Conservation (phyloP, 2,888 invertebrate genomes). For the Caenorhabditis sp. region DNA sequence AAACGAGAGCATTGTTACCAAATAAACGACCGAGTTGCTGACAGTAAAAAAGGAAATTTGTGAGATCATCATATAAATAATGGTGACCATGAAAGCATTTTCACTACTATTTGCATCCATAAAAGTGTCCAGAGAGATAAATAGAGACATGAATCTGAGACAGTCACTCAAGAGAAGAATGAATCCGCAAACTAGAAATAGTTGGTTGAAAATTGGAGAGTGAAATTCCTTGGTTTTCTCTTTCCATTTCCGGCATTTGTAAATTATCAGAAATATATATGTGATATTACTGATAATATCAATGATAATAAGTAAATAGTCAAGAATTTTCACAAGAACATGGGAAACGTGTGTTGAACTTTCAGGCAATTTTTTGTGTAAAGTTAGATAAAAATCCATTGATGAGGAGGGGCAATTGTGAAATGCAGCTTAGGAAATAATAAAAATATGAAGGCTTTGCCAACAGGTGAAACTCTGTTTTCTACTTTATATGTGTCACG, state of each 20-base stretch:
- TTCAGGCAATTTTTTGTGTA: neutral
- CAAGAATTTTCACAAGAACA: neutral
- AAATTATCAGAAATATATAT: neutral
- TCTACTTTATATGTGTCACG: neutral
- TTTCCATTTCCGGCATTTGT: constrained; percentile 13
- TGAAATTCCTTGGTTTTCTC: constrained; percentile 1
- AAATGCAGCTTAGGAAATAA: too few relatives aligned
- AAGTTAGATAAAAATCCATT: constrained; percentile 4
- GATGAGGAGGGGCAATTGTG: too few relatives aligned
- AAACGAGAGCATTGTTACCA: neutral
- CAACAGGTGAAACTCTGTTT: constrained; percentile 3
- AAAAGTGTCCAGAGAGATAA: neutral
- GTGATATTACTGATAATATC: constrained; percentile 1
- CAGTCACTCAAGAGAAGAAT: neutral
- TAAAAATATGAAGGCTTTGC: too few relatives aligned
- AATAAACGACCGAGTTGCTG: neutral
- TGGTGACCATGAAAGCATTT: neutral
- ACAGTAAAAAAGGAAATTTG: neutral
- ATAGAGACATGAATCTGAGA: too few relatives aligned
- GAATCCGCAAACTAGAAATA: neutral
- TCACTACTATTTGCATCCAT: neutral
- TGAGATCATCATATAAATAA: neutral
- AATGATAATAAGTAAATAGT: neutral
- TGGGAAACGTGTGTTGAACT: neutral
- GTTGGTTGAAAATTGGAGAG: constrained; percentile 8